Conservation (phyloP, 2,888 invertebrate genomes). For the Parnassius apollo region DNA sequence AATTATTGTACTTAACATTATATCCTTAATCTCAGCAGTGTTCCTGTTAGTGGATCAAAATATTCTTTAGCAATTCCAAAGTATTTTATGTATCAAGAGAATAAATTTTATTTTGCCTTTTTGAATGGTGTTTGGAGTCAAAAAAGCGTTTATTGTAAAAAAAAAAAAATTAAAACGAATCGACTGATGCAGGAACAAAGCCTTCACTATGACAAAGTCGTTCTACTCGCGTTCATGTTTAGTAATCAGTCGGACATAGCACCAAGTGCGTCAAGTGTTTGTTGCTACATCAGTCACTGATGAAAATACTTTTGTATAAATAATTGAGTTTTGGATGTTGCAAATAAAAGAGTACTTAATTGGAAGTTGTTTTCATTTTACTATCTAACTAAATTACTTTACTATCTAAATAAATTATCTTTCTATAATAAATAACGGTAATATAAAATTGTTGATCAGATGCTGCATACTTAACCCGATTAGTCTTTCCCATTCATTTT, state of each 20-base stretch:
- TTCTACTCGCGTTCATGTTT: background rate
- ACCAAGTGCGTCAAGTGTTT: background rate
- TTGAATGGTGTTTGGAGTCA: background rate
- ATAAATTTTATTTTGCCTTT: slow-evolving; percentile 4
- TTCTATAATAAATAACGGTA: no score
- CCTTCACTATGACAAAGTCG: background rate
- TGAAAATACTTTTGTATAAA: slow-evolving; percentile 23
- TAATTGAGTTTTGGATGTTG: slow-evolving; percentile 28
- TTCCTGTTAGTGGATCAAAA: no score
- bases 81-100: background rate
- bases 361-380: slow-evolving; percentile 18
- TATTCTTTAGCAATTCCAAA: no score
- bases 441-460: no score
- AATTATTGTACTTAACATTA: no score
- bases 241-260: background rate
- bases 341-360: slow-evolving; percentile 29
- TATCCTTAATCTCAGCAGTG: no score
- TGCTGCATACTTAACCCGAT: background rate
- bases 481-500: background rate
- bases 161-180: background rate
- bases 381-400: background rate
- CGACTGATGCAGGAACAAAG: slow-evolving; percentile 1
- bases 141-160: background rate
- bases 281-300: slow-evolving; percentile 3
- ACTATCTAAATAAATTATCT: background rate